Percentiles rank a stretch among this genome's conserved stretches.
Conservation (phyloP, 1,140 invertebrate species). For the Harpegnathos saltator region DNA sequence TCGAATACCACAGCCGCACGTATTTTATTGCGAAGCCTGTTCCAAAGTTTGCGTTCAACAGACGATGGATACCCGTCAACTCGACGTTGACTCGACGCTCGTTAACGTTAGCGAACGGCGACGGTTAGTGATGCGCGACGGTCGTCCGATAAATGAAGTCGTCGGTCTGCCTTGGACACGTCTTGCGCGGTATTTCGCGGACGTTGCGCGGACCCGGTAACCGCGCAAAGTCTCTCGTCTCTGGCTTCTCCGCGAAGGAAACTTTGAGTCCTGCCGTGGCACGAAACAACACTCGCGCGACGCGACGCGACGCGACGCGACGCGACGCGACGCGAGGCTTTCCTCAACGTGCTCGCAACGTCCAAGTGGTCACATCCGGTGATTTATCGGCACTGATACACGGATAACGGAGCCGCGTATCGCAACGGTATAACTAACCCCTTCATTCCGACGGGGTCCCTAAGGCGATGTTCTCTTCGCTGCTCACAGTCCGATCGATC, state of each 20-base stretch:
- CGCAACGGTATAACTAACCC: constrained; percentile 73
- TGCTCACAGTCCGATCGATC: constrained; percentile 54
- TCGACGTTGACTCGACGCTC: constrained; percentile 13
- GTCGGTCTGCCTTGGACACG: no score
- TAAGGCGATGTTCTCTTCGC: constrained; percentile 78
- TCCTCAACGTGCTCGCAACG: not conserved
- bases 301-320: no score
- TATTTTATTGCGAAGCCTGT: constrained; percentile 41
- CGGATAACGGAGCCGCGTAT: constrained; percentile 73
- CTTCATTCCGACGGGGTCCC: constrained; percentile 71
- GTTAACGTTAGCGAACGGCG: not conserved
- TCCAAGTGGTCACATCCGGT: constrained; percentile 69
- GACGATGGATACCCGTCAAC: constrained; percentile 28
- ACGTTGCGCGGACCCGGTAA: no score
- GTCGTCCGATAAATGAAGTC: no score
- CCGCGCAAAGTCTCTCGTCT: no score
- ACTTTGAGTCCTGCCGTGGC: no score
- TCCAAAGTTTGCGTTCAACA: constrained; percentile 20
- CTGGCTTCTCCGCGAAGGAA: no score
- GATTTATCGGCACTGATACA: constrained; percentile 75
- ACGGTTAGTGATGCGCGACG: no score
- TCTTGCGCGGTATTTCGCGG: no score
- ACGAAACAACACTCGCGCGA: no score
- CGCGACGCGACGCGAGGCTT: no score
- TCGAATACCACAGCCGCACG: constrained; percentile 5